Conservation (phyloP, 1,140 invertebrate genomes). For the Subanguina moxae region DNA sequence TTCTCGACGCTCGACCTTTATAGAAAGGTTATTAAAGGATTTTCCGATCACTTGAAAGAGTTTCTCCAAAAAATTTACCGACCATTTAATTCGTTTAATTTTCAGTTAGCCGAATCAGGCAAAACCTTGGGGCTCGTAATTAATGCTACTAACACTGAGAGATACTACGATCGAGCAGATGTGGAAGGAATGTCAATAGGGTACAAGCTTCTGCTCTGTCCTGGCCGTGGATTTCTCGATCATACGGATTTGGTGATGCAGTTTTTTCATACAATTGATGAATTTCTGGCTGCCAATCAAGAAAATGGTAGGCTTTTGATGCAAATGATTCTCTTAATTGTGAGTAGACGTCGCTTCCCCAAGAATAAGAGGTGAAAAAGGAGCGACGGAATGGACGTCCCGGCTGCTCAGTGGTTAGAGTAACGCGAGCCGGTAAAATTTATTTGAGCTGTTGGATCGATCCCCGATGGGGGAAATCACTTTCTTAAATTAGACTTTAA, state of each 20-base stretch:
- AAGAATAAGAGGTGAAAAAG: no score
- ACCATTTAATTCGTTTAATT: conserved; percentile 1
- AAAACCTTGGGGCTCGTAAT: conserved; percentile 67
- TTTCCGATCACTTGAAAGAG: no score
- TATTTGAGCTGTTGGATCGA: no score
- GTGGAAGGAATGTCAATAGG: conserved; percentile 56
- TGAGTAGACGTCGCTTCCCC: no score
- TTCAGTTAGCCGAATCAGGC: conserved; percentile 48
- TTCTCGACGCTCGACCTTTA: conserved; percentile 47
- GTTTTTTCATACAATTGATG: conserved; percentile 64
- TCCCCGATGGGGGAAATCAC: no score
- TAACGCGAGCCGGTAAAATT: no score
- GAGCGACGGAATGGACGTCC: no score
- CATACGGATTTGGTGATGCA: conserved; percentile 61
- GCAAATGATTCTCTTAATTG: no score
- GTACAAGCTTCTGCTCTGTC: conserved; percentile 64
- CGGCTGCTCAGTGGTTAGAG: no score
- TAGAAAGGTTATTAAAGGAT: conserved; percentile 29
- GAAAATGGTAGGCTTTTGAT: conserved; percentile 55
- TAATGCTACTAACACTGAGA: conserved; percentile 69
- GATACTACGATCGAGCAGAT: conserved; percentile 65
- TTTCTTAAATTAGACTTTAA: no score
- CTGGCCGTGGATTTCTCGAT: conserved; percentile 62
- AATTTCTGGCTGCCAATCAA: conserved; percentile 44
- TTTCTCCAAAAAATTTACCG: not conserved